Conservation (phyloP, 1,140 invertebrate genomes). For the Listronotus bonariensis region DNA sequence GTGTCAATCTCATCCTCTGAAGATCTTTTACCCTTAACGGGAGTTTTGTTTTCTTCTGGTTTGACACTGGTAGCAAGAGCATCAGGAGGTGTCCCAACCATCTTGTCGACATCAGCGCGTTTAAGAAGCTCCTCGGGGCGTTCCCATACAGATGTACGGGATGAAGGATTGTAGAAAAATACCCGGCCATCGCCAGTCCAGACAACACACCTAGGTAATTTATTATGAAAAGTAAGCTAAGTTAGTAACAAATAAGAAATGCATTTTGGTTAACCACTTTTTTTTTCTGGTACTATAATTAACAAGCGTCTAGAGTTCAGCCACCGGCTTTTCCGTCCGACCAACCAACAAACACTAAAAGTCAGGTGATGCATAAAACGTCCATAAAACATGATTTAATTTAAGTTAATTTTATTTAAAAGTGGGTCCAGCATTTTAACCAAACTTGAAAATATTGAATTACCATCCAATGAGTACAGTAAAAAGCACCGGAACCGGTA, state of each 20-base stretch:
- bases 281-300: too few relatives aligned
- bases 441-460: too few relatives aligned
- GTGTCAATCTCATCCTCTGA: constrained; percentile 59
- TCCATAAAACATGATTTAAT: too few relatives aligned
- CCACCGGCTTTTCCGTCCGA: too few relatives aligned
- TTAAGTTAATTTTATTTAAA: too few relatives aligned
- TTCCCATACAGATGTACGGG: constrained; percentile 95
- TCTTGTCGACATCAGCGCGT: constrained; percentile 88
- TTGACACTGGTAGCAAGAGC: constrained; percentile 55
- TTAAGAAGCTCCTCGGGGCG: constrained; percentile 88
- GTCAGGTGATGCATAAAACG: too few relatives aligned
- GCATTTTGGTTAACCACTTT: too few relatives aligned
- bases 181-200: constrained; percentile 97
- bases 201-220: constrained; percentile 84
- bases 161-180: constrained; percentile 94
- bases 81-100: constrained; percentile 81
- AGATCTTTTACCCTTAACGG: constrained; percentile 54
- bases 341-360: too few relatives aligned
- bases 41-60: constrained; percentile 52
- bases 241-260: constrained; percentile 1
- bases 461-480: too few relatives aligned
- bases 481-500: too few relatives aligned
- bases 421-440: too few relatives aligned
- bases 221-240: not conserved
- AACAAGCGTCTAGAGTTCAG: too few relatives aligned